These are phyloP conservation scores for Lerista edwardsae DNA, from an alignment of 2,797 vertebrate species.

Conservation along the genomic window DNA sequence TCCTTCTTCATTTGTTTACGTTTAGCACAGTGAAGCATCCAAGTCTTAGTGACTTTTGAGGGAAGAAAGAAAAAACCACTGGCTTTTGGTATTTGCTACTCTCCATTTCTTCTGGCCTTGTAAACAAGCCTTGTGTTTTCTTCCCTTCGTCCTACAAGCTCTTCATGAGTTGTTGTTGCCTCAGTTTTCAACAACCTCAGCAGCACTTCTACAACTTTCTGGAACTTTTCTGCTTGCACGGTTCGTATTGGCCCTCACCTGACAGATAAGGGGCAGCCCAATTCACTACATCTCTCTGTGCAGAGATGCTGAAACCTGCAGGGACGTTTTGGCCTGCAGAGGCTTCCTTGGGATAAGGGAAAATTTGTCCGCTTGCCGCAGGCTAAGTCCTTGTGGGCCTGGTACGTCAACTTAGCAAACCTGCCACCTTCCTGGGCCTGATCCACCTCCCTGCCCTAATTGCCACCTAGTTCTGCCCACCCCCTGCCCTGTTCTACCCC, in stretches of 20 bases:
- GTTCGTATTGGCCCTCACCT: constrained; percentile 8
- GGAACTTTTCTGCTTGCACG: constrained; percentile 35
- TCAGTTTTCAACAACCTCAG: constrained; percentile 49
- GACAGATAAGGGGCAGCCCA: background rate
- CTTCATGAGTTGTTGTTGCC: constrained; percentile 53
- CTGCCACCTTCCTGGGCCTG: too few species aligned
- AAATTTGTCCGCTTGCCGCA: too few species aligned
- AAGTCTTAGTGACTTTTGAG: constrained; percentile 60
- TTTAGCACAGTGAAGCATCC: constrained; percentile 67
- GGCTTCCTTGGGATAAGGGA: too few species aligned
- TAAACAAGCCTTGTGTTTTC: constrained; percentile 68
- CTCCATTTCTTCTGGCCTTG: constrained; percentile 65
- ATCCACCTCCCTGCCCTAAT: too few species aligned
- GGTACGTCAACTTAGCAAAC: too few species aligned
- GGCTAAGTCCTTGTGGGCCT: too few species aligned
- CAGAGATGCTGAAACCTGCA: too few species aligned
- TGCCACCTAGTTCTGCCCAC: too few species aligned
- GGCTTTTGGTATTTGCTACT: constrained; percentile 54
- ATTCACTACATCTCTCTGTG: too few species aligned
- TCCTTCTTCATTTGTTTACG: constrained; percentile 70
- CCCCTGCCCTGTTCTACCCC: too few species aligned
- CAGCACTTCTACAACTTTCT: constrained; percentile 45
- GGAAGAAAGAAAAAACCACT: constrained; percentile 49
- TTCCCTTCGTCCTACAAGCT: constrained; percentile 39
- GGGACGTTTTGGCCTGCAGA: too few species aligned